These are phyloP conservation scores for Pogonophryne albipinna DNA, from an alignment of 2,797 vertebrate species.

Conservation along the genomic window DNA sequence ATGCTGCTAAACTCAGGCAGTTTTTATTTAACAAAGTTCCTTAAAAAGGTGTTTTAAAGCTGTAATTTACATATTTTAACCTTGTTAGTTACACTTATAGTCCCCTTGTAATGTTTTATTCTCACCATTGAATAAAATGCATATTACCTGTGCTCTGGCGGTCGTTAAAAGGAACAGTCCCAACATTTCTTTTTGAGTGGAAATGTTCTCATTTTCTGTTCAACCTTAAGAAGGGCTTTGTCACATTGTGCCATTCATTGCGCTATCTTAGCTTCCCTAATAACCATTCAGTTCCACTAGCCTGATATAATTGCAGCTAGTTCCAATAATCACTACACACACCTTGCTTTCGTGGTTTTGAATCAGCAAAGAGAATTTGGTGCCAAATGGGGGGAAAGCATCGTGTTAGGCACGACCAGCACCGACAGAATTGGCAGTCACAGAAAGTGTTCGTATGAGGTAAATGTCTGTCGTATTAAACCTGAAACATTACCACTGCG, in stretches of 20 bases:
- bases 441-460: slow-evolving; percentile 13
- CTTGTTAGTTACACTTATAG: slow-evolving; percentile 2
- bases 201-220: slow-evolving; percentile 65
- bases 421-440: slow-evolving; percentile 7
- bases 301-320: slow-evolving; percentile 39
- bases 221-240: slow-evolving; percentile 77
- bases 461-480: slow-evolving; percentile 41
- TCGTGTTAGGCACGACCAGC: slow-evolving; percentile 13
- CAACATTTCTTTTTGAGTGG: slow-evolving; percentile 46
- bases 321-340: slow-evolving; percentile 42
- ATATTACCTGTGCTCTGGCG: background rate
- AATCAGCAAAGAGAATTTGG: slow-evolving; percentile 35
- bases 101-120: slow-evolving; percentile 4
- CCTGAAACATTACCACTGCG: slow-evolving; percentile 16
- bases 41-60: slow-evolving; percentile 6
- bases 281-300: slow-evolving; percentile 31
- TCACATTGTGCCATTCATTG: slow-evolving; percentile 72
- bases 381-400: slow-evolving; percentile 15
- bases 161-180: slow-evolving; percentile 49
- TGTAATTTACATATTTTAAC: slow-evolving; percentile 14
- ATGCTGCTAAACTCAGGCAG: background rate
- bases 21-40: background rate
- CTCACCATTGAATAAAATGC: background rate
- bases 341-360: slow-evolving; percentile 32
- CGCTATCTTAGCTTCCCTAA: slow-evolving; percentile 35